Evolutionary conservation across 2,888 invertebrate genomes (phyloP).

Genomic region (Lasioglossum marginatum): DNA sequence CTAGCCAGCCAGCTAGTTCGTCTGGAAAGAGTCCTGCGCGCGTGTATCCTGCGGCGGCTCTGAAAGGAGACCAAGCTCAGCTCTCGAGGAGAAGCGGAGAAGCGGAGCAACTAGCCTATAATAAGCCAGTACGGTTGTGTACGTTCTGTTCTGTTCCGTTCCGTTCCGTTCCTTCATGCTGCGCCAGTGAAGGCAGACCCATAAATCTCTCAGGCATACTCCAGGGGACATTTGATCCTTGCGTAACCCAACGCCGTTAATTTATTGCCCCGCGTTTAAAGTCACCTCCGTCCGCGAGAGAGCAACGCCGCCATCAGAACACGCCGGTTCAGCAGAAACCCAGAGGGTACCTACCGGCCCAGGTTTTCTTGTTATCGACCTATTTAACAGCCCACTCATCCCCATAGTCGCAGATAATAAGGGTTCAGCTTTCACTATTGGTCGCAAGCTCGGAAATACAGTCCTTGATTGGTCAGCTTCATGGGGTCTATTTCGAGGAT

Average conservation of each 20-base stretch:
- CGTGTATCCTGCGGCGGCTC: slow-evolving; percentile 81
- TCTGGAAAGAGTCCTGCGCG: slow-evolving; percentile 82
- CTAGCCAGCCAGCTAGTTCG: slow-evolving; percentile 72
- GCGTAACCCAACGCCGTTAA: slow-evolving; percentile 85
- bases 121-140: slow-evolving; percentile 81
- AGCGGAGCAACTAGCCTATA: slow-evolving; percentile 81
- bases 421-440: background rate
- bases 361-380: slow-evolving; percentile 77
- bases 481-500: background rate
- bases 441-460: background rate
- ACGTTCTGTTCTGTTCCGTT: slow-evolving; percentile 80
- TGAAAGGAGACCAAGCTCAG: slow-evolving; percentile 69
- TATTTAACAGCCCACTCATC: slow-evolving; percentile 63
- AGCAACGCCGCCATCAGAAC: slow-evolving; percentile 58
- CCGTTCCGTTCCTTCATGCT: slow-evolving; percentile 78
- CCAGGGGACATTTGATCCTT: slow-evolving; percentile 85
- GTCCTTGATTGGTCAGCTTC: background rate
- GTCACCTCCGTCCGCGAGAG: slow-evolving; percentile 83
- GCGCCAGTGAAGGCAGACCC: slow-evolving; percentile 83
- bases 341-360: slow-evolving; percentile 57
- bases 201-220: slow-evolving; percentile 84
- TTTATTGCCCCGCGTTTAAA: slow-evolving; percentile 84
- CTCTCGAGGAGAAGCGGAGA: slow-evolving; percentile 60
- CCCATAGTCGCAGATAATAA: background rate
- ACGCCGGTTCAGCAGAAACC: slow-evolving; percentile 68